Evolutionary conservation across 2,113 vertebrate genomes (phyloP).

Genomic region (Crocuta crocuta): DNA sequence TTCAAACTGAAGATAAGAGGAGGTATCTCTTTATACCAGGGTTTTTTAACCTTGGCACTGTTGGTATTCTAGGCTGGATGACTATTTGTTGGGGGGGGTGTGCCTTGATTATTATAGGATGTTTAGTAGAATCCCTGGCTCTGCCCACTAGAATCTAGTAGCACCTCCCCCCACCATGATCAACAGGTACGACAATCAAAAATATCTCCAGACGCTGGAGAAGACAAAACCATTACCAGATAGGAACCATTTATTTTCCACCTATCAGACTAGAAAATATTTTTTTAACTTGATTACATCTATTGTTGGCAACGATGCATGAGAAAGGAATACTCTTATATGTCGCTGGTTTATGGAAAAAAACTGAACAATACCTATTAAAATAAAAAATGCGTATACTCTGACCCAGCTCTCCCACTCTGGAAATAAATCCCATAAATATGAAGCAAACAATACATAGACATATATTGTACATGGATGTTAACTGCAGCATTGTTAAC

Average conservation of each 20-base stretch:
- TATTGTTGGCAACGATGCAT: not conserved
- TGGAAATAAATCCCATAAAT: conserved; percentile 32
- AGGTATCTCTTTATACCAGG: not conserved
- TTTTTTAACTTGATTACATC: not conserved
- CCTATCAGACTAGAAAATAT: not conserved
- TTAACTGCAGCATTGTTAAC: not conserved
- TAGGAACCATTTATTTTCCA: not conserved
- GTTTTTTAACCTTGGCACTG: not conserved
- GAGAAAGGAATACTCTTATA: not conserved
- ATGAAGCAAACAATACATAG: conserved; percentile 30
- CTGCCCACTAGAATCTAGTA: not conserved
- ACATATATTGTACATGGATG: not conserved
- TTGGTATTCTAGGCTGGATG: not conserved
- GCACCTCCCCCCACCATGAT: not conserved
- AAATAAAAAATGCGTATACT: not conserved
- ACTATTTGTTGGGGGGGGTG: not conserved
- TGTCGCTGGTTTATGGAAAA: conserved; percentile 2
- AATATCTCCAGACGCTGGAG: not conserved
- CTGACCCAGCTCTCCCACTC: not conserved
- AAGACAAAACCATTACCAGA: not conserved
- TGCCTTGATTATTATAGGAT: not conserved
- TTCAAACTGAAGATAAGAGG: conserved; percentile 3
- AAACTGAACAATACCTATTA: not conserved
- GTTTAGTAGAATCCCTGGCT: not conserved
- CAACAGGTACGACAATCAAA: not conserved